phyloP scores from a whole-genome alignment of 2,888 invertebrate genomes.

The Andrena bucephala region DNA sequence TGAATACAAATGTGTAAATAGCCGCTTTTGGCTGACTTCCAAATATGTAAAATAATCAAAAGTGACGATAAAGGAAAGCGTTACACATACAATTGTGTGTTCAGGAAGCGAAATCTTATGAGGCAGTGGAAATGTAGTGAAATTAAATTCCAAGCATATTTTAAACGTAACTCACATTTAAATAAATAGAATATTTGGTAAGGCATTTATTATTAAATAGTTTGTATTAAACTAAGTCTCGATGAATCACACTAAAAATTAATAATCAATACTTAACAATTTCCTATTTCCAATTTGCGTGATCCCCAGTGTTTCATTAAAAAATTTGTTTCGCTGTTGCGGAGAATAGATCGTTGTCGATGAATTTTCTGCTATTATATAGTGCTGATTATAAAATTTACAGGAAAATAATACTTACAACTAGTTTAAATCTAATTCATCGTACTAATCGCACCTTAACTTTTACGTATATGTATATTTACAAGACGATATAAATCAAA shows the following conservation, averaged over 20 bases:
- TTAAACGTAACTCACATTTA: neutral
- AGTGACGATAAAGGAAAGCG: conserved; percentile 51
- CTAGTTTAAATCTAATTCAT: conserved; percentile 27
- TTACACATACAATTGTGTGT: neutral
- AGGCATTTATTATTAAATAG: neutral
- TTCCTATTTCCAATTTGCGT: neutral
- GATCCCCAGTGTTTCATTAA: conserved; percentile 8
- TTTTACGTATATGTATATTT: conserved; percentile 37
- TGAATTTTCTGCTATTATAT: conserved; percentile 14
- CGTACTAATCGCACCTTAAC: conserved; percentile 8
- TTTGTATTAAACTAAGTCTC: neutral
- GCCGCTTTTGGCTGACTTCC: conserved; percentile 50
- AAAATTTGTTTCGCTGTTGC: neutral
- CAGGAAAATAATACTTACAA: conserved; percentile 9
- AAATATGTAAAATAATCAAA: conserved; percentile 63
- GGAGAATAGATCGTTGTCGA: conserved; percentile 1
- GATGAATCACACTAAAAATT: too few species aligned
- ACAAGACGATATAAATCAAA: conserved; percentile 27
- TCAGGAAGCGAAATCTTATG: neutral
- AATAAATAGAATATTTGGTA: neutral
- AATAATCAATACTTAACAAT: neutral
- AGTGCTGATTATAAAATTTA: conserved; percentile 20
- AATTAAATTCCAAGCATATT: neutral
- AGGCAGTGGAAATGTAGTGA: neutral
- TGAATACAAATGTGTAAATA: conserved; percentile 46